Evolutionary conservation across 1,140 invertebrate species (phyloP).

Genomic region (Gryon sp.): DNA sequence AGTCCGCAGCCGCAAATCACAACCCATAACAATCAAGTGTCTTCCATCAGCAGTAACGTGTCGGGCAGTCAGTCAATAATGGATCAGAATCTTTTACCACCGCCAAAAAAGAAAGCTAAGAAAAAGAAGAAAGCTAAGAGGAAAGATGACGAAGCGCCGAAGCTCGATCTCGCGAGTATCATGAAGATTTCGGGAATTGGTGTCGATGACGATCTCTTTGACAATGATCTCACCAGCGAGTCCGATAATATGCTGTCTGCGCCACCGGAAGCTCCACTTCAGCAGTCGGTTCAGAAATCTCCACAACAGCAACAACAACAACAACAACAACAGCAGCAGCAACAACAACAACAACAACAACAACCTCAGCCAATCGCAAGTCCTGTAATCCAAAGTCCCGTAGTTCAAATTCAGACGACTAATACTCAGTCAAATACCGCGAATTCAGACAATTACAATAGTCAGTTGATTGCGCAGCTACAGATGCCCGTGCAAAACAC

Average conservation of each 20-base stretch:
- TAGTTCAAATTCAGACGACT: conserved; percentile 64
- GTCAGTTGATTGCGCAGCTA: conserved; percentile 75
- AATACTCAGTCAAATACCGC: conserved; percentile 4
- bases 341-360: neutral
- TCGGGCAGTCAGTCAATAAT: conserved; percentile 69
- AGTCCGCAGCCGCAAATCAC: conserved; percentile 75
- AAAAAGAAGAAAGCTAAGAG: conserved; percentile 80
- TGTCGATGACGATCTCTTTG: conserved; percentile 79
- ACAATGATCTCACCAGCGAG: conserved; percentile 72
- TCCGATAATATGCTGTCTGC: conserved; percentile 58
- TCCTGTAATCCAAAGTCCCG: conserved; percentile 62
- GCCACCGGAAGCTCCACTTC: conserved; percentile 55
- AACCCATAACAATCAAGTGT: conserved; percentile 68
- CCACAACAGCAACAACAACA: neutral
- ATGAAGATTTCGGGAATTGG: conserved; percentile 81
- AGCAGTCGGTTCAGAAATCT: conserved; percentile 14
- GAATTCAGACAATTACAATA: conserved; percentile 70
- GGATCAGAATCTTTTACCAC: conserved; percentile 75
- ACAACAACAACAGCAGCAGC: neutral
- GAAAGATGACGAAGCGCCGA: conserved; percentile 80
- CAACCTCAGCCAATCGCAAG: conserved; percentile 9
- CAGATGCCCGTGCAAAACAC: conserved; percentile 77
- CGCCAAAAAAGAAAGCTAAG: conserved; percentile 78
- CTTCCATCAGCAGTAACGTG: conserved; percentile 63
- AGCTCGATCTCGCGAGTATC: conserved; percentile 80